Evolutionary conservation across 1,140 invertebrate genomes (phyloP).

Genomic region (Drosophila sucinea): DNA sequence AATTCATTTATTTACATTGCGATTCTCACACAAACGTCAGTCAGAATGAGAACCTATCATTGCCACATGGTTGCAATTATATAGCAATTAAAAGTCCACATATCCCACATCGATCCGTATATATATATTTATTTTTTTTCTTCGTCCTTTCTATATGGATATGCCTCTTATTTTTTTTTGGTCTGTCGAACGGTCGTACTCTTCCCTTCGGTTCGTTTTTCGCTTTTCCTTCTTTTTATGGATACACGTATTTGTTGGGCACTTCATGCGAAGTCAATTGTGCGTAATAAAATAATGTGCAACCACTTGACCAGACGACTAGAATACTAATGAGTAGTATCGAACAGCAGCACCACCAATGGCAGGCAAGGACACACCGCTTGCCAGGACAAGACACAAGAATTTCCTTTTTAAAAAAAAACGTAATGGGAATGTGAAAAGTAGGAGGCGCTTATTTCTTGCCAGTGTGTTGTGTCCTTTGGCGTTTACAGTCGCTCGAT

Average conservation of each 20-base stretch:
- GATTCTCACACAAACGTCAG: not conserved
- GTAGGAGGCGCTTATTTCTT: not conserved
- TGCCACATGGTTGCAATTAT: constrained; percentile 8
- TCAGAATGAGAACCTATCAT: not conserved
- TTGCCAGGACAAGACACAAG: not conserved
- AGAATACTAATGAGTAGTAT: constrained; percentile 69
- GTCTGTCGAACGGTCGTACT: not conserved
- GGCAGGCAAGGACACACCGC: constrained; percentile 1
- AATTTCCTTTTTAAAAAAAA: not conserved
- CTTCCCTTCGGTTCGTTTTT: constrained; percentile 20
- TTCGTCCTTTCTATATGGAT: not conserved
- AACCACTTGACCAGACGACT: constrained; percentile 62
- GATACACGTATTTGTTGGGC: constrained; percentile 26
- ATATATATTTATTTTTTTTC: too few relatives aligned
- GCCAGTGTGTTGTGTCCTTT: too few relatives aligned
- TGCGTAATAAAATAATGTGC: constrained; percentile 78
- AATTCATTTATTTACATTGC: constrained; percentile 2
- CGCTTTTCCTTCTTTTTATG: constrained; percentile 22
- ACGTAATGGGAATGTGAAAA: not conserved
- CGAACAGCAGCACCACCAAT: not conserved
- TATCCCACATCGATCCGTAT: constrained; percentile 15
- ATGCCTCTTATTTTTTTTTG: not conserved
- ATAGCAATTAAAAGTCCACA: constrained; percentile 42
- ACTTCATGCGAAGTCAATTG: constrained; percentile 63
- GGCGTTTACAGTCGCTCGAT: too few relatives aligned